Evolutionary conservation across 2,113 vertebrate species (phyloP).

Genomic region (Erpornis zantholeuca): DNA sequence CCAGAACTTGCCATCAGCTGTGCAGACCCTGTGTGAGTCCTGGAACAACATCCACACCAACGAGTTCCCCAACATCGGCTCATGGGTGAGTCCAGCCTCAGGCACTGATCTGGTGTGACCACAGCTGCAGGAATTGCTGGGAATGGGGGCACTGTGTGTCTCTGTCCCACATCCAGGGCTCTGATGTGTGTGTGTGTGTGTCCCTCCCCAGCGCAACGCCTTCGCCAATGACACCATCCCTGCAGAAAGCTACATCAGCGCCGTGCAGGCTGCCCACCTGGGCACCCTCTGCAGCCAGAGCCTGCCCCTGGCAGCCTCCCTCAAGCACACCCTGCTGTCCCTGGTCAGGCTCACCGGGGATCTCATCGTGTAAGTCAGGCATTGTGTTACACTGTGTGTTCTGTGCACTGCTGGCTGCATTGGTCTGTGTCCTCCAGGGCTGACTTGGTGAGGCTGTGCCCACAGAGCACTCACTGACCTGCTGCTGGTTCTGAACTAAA

Average conservation of each 20-base stretch:
- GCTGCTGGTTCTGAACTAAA: background rate
- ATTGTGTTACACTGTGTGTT: accelerated
- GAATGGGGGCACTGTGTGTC: background rate
- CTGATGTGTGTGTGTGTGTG: background rate
- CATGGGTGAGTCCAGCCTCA: constrained; percentile 82
- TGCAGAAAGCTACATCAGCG: constrained; percentile 96
- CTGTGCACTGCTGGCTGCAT: accelerated
- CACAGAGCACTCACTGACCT: background rate
- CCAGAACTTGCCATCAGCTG: constrained; percentile 90
- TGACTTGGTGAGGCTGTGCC: background rate
- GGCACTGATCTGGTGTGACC: background rate
- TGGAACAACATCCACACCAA: constrained; percentile 96
- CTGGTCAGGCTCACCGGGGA: constrained; percentile 94
- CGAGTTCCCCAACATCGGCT: constrained; percentile 97
- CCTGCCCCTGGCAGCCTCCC: constrained; percentile 88
- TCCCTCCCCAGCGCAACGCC: constrained; percentile 85
- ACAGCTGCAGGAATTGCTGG: background rate
- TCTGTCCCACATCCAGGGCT: background rate
- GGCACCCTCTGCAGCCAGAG: constrained; percentile 93
- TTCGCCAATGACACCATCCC: constrained; percentile 98
- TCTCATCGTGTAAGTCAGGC: constrained; percentile 89
- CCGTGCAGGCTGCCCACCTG: constrained; percentile 94
- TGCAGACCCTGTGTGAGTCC: constrained; percentile 90
- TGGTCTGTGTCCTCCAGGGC: background rate
- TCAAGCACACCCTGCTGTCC: constrained; percentile 94